A percentile compares a stretch with the other conserved stretches of the same genome.
Conservation (phyloP, 2,113 vertebrate genomes). For the Columbina picui region DNA sequence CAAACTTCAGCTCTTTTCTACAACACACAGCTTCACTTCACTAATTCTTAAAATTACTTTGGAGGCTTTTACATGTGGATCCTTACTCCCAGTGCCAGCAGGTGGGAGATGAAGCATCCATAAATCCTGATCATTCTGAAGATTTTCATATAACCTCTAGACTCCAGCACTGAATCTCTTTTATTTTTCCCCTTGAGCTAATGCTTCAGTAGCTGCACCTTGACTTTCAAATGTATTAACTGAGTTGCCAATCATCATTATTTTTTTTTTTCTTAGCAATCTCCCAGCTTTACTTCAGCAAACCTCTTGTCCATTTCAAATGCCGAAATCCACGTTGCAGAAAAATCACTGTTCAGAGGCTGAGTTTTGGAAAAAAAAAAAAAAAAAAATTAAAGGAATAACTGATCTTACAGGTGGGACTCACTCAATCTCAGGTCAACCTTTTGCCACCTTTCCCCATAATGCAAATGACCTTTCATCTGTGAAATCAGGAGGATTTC, state of each 20-base stretch:
- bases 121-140: slow-evolving; percentile 46
- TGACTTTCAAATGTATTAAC: slow-evolving; percentile 58
- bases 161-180: neutral
- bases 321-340: neutral
- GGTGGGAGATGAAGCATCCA: slow-evolving; percentile 19
- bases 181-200: neutral
- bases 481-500: neutral
- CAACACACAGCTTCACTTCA: slow-evolving; percentile 26
- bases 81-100: neutral
- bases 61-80: neutral
- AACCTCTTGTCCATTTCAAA: slow-evolving; percentile 19
- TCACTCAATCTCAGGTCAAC: neutral
- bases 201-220: slow-evolving; percentile 3
- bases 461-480: neutral
- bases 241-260: slow-evolving; percentile 42
- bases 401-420: neutral
- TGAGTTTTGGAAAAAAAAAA: neutral
- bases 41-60: slow-evolving; percentile 63
- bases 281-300: slow-evolving; percentile 37
- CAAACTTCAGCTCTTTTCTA: slow-evolving; percentile 18
- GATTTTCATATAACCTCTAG: slow-evolving; percentile 16
- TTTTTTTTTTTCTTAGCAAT: slow-evolving; percentile 24
- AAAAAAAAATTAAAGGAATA: neutral
- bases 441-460: neutral
- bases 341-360: slow-evolving; percentile 8